Base-by-base conservation (phyloP, 2,888 invertebrate genomes). In the Cactoblastis cactorum region DNA sequence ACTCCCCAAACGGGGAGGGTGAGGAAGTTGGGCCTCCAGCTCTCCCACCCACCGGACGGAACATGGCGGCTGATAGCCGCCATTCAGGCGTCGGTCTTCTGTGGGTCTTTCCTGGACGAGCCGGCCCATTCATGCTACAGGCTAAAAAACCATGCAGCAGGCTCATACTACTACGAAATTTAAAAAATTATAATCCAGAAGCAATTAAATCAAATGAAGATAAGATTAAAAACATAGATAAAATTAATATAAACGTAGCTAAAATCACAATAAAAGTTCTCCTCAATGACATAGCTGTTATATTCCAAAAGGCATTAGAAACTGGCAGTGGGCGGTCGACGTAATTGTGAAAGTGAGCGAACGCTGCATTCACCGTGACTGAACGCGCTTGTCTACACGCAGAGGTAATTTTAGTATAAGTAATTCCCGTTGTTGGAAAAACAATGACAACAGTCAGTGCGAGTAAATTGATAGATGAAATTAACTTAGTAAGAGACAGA, bases 311-410 rank as follows among this genome's bases (percentile, higher is more conserved):
- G 53, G 58, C 61, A 67, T 69, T 77, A 77, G 78, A 77, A 80
- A 79, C 66, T 51, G 60, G 51, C 58, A 57, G 69, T 64, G 63
- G 65, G 67, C 65, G 67, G 37, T 50, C 50, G 52, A 61, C 74
- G 76, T 70, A 71, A 70, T 79, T 79, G 86, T 82, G 87, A 87
- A 87, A 87, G 86, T 84, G 73, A 81, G 77, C 73, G 75, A 77
- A 69, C 67, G 69, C 17, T 15, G 68, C 63, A 71, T 67, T 59
- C 71, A 77, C 80, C 82, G 77, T 77, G 72, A 59, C 71, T n/a
- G 62, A 39, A n/a, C n/a, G 39, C n/a, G 5, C 1, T 6, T 15
- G 11, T 22, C 43, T 3, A 17, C 43, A 43, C 43, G 43, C 43
- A 43, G 17, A 1, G 2, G 1, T 6, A 5, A 1, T 4, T 22